phyloP scores from a whole-genome alignment of 2,888 invertebrate genomes.

The Lithosia quadra region DNA sequence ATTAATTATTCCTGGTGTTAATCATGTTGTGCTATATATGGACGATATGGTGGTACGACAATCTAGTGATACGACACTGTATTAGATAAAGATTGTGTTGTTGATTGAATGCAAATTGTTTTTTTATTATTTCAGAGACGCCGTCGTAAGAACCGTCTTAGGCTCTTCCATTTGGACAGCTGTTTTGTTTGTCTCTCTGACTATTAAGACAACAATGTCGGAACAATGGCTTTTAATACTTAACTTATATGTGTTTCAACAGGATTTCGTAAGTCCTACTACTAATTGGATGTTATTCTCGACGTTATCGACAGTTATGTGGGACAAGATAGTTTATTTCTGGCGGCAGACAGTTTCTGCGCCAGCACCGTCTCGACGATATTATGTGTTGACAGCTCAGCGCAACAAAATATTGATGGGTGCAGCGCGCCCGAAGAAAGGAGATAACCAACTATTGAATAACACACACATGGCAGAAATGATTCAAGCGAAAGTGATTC shows the following conservation, averaged over 20 bases:
- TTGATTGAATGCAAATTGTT: neutral
- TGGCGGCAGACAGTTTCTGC: slow-evolving; percentile 66
- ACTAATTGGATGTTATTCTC: slow-evolving; percentile 66
- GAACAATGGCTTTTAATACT: slow-evolving; percentile 23
- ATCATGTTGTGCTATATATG: slow-evolving; percentile 65
- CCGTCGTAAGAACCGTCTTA: too few species aligned
- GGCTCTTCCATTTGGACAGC: neutral
- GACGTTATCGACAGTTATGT: slow-evolving; percentile 71
- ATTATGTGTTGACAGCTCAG: slow-evolving; percentile 57
- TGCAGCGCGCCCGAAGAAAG: slow-evolving; percentile 34
- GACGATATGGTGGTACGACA: slow-evolving; percentile 57
- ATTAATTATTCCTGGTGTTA: slow-evolving; percentile 71
- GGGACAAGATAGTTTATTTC: slow-evolving; percentile 75
- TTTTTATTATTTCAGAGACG: too few species aligned
- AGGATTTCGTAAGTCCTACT: slow-evolving; percentile 52
- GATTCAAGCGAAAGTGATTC: slow-evolving; percentile 37
- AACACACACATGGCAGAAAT: slow-evolving; percentile 34
- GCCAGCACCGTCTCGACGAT: slow-evolving; percentile 53
- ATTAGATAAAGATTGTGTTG: slow-evolving; percentile 60
- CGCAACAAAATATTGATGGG: slow-evolving; percentile 48
- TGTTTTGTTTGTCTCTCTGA: neutral
- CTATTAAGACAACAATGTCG: slow-evolving; percentile 15
- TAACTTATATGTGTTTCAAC: slow-evolving; percentile 33
- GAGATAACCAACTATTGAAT: slow-evolving; percentile 49
- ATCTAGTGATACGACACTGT: slow-evolving; percentile 62